Conservation (phyloP, 2,797 vertebrate genomes). For the Cyclura pinguis region DNA sequence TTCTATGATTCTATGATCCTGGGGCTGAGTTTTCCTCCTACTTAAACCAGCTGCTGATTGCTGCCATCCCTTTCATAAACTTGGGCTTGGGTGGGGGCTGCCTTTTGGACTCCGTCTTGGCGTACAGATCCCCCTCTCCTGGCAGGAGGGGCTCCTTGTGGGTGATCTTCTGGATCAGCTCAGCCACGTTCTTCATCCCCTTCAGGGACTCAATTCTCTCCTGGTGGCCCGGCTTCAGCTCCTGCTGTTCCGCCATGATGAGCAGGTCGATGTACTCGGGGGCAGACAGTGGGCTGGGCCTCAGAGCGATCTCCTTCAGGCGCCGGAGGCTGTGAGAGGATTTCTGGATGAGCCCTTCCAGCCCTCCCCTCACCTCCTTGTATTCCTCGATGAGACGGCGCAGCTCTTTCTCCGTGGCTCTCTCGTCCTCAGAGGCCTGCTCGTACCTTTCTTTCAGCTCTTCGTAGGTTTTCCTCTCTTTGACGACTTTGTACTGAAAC, state of each 20-base stretch:
- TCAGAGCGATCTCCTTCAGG: conserved; percentile 64
- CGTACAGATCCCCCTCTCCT: background rate
- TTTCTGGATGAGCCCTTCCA: background rate
- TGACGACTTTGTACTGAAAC: conserved; percentile 21
- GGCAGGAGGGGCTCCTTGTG: conserved; percentile 35
- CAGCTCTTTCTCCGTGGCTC: background rate
- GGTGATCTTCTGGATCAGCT: conserved; percentile 63
- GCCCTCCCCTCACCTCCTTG: background rate
- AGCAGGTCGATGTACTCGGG: conserved; percentile 67
- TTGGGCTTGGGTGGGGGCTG: background rate
- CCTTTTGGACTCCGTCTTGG: background rate
- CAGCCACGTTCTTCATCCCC: conserved; percentile 49
- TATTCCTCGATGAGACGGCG: background rate
- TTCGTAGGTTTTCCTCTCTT: conserved; percentile 30
- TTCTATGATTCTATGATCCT: no score
- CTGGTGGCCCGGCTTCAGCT: conserved; percentile 39
- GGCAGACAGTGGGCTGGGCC: conserved; percentile 53
- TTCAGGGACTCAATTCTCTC: conserved; percentile 33
- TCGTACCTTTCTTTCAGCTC: conserved; percentile 60
- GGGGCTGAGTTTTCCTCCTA: no score
- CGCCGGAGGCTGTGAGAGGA: conserved; percentile 29
- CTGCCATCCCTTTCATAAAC: background rate
- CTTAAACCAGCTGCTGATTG: background rate
- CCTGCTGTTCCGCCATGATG: conserved; percentile 53
- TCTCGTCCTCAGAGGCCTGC: background rate